Evolutionary conservation across 2,113 vertebrate species (phyloP).

Genomic region (Micronycteris hirsuta): DNA sequence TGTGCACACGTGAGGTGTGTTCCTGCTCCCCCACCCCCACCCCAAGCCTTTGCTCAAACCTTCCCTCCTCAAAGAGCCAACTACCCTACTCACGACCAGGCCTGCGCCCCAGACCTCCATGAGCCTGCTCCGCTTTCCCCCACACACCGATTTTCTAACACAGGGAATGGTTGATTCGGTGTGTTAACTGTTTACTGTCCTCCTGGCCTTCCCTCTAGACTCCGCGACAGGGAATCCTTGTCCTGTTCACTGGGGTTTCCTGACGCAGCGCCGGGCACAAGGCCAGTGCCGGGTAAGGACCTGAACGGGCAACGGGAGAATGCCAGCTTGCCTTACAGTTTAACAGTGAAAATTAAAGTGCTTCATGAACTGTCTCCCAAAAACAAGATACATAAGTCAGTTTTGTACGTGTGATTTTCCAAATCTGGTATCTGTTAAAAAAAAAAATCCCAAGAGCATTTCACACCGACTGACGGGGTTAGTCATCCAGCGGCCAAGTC

Average conservation of each 20-base stretch:
- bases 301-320: neutral
- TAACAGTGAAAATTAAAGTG: neutral
- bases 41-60: neutral
- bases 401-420: neutral
- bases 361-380: neutral
- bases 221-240: neutral
- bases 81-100: no score
- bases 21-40: neutral
- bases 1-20: neutral
- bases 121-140: neutral
- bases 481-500: rapidly evolving
- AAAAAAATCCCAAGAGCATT: neutral
- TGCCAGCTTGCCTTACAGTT: neutral
- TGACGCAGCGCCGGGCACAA: neutral
- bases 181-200: neutral
- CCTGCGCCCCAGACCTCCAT: neutral
- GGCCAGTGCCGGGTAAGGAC: neutral
- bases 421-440: neutral
- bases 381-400: neutral
- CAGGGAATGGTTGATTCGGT: neutral
- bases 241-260: neutral
- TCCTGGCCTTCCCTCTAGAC: neutral
- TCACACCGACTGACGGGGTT: neutral
- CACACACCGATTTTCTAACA: neutral
- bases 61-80: neutral